Evolutionary conservation across 2,797 vertebrate species (phyloP).

Genomic region (Sebastes reedi): DNA sequence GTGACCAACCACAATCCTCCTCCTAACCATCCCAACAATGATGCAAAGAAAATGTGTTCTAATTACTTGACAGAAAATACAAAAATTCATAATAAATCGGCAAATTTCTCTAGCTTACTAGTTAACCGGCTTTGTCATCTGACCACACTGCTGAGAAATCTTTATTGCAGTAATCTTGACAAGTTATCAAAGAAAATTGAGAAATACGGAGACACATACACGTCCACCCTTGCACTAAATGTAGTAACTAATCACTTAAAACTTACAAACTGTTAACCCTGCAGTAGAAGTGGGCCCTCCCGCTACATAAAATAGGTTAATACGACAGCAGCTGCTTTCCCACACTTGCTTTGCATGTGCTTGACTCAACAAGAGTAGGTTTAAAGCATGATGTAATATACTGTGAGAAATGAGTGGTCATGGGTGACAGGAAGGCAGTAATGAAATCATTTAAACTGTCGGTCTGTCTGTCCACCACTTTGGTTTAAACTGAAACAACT

Average conservation of each 20-base stretch:
- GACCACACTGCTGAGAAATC: not conserved
- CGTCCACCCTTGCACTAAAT: not conserved
- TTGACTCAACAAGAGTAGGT: slow-evolving; percentile 20
- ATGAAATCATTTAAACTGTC: not conserved
- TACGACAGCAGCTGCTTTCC: not conserved
- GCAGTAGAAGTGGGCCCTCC: not conserved
- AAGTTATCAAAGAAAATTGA: not conserved
- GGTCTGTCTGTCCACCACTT: not conserved
- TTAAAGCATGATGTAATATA: slow-evolving; percentile 17
- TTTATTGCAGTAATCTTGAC: not conserved
- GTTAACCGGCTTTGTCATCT: not conserved
- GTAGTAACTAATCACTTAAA: too few relatives aligned
- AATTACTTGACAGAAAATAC: not conserved
- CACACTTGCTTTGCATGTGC: not conserved
- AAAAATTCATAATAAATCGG: not conserved
- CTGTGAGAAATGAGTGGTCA: not conserved
- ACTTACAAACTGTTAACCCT: not conserved
- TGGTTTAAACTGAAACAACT: not conserved
- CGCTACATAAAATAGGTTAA: not conserved
- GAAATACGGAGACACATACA: not conserved
- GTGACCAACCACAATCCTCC: not conserved
- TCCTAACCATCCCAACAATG: not conserved
- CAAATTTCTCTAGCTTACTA: not conserved
- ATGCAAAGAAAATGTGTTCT: not conserved
- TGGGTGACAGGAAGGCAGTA: not conserved